Evolutionary conservation across 2,888 invertebrate species (phyloP), one percentile per base, ranked within the genome.

Genomic region (Cantharis lateralis): DNA sequence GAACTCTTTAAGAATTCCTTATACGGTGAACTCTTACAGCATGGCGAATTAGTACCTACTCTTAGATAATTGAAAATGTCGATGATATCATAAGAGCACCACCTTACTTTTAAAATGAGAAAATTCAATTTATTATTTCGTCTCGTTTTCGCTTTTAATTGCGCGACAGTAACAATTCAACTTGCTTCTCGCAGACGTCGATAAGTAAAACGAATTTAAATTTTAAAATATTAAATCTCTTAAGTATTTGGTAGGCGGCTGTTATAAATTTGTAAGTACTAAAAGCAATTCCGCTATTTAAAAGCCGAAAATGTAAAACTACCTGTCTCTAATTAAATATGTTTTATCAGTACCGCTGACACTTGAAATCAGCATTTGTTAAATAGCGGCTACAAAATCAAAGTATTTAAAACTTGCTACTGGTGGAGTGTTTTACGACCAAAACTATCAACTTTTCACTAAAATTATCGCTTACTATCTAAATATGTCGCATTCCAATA

Each of bases 401-500:
- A 80, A 80, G 78, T 80, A 81, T 81, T 78, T 77, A 72, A 81
- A 81, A 80, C 81, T 78, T 79, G 80, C 81, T 81, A 81, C 80
- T 72, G 81, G 77, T 77, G 77, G 68, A 78, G 71, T 80, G 79
- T 81, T 81, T 81, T 80, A 78, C 78, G 78, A 75, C 72, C 78
- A 72, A 78, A 79, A 78, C 74, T 80, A 78, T 79, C 71, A 78
- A 72, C 74, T 75, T 74, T 79, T 76, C 75, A 79, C 75, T 72
- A 78, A 77, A 77, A 77, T 80, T 80, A 80, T 81, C 79, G 62
- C 74, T 75, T 66, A 69, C 77, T 78, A 81, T 81, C 78, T 74
- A 78, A 79, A 80, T 78, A 78, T 79, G 68, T 70, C 74, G 72
- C 74, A 78, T 75, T 75, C 77, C 77, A 71, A 71, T 18, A 71